Conservation (phyloP, 2,797 vertebrate species). For the Poeciliopsis infans region DNA sequence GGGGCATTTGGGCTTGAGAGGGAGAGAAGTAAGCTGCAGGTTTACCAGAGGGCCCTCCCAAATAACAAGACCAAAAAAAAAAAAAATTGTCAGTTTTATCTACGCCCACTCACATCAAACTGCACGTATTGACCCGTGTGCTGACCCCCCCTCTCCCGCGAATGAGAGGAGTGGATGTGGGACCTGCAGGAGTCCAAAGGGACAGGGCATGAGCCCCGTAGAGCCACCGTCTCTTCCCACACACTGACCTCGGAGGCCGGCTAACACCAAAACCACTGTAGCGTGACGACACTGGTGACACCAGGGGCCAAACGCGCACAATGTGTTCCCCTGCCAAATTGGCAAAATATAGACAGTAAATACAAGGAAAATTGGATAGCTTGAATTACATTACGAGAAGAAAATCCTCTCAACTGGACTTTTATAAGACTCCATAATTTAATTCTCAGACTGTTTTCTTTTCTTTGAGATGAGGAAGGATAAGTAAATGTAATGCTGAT, state of each 20-base stretch:
- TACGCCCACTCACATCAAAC: conserved; percentile 80
- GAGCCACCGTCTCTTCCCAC: conserved; percentile 82
- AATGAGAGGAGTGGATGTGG: conserved; percentile 83
- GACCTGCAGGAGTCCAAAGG: conserved; percentile 79
- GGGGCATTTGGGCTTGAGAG: conserved; percentile 77
- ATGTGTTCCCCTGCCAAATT: conserved; percentile 80
- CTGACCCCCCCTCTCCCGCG: conserved; percentile 79
- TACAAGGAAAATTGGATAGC: conserved; percentile 83
- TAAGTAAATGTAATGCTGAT: conserved; percentile 67
- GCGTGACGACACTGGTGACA: conserved; percentile 82
- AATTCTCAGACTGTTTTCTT: conserved; percentile 68
- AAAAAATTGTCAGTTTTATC: conserved; percentile 77
- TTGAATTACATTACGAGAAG: conserved; percentile 80
- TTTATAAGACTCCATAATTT: conserved; percentile 83
- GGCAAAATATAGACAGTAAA: conserved; percentile 85
- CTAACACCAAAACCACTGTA: conserved; percentile 78
- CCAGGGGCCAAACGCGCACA: conserved; percentile 61
- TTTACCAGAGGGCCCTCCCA: conserved; percentile 62
- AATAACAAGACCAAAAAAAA: conserved; percentile 18
- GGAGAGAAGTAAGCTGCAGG: conserved; percentile 64
- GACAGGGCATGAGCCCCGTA: conserved; percentile 78
- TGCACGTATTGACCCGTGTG: conserved; percentile 81
- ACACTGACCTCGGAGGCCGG: conserved; percentile 83
- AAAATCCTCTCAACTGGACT: conserved; percentile 78
- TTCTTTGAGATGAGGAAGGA: conserved; percentile 38